Evolutionary conservation across 2,797 vertebrate genomes (phyloP).

Genomic region (Sebastes diaconus): DNA sequence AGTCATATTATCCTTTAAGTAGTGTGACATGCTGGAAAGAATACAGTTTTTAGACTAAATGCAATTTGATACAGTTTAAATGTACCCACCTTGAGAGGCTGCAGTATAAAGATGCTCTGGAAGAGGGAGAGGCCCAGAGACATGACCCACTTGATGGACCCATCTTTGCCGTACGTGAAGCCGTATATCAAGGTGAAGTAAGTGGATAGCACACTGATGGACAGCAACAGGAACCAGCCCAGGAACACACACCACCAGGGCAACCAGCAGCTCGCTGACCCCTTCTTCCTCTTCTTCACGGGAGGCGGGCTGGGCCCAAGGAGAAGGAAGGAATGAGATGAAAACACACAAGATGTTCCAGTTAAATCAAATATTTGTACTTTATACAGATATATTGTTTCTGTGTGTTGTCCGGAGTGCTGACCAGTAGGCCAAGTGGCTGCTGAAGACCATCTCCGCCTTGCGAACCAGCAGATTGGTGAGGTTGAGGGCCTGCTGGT

Average conservation of each 20-base stretch:
- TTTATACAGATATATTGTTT: not conserved
- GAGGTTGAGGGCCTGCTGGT: slow-evolving; percentile 61
- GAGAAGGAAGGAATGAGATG: not conserved
- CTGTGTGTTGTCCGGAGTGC: slow-evolving; percentile 8
- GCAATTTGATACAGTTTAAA: not conserved
- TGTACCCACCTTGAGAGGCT: slow-evolving; percentile 85
- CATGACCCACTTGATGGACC: slow-evolving; percentile 86
- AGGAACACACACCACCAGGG: slow-evolving; percentile 89
- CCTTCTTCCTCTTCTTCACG: slow-evolving; percentile 56
- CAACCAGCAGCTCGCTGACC: slow-evolving; percentile 64
- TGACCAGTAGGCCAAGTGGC: slow-evolving; percentile 77
- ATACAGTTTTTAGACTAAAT: not conserved
- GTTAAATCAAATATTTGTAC: not conserved
- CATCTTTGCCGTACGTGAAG: slow-evolving; percentile 82
- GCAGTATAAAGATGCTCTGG: slow-evolving; percentile 88
- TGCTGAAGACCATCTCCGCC: slow-evolving; percentile 78
- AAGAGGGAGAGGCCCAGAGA: slow-evolving; percentile 86
- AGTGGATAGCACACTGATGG: slow-evolving; percentile 84
- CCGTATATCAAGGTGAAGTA: slow-evolving; percentile 88
- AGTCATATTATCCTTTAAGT: not conserved
- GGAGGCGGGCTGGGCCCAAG: slow-evolving; percentile 57
- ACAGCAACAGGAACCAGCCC: slow-evolving; percentile 85
- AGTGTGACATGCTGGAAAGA: not conserved
- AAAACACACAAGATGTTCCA: not conserved
- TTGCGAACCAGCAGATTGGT: slow-evolving; percentile 76